Evolutionary conservation across 2,888 invertebrate species (phyloP), one percentile per base, ranked within the genome.

Genomic region (Stratiomys singularior): DNA sequence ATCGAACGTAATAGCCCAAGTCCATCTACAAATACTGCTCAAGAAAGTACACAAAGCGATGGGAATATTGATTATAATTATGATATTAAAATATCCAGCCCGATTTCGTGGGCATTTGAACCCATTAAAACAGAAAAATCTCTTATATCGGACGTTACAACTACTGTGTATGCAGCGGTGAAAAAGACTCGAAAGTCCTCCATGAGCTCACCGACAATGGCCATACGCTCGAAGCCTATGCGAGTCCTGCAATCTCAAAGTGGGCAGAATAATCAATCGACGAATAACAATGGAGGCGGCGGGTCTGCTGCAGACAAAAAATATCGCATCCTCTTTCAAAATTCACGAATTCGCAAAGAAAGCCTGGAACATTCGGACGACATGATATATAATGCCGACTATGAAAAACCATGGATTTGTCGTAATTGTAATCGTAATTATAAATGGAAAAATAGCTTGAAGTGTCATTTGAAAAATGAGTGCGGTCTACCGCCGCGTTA

Each of bases 381-480:
- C 60, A 87, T 87, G 86, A 86, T 87, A 79, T 87, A 87, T 79
- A 87, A 86, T 82, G 85, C 86, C 15, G 85, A 86, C 76, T 86
- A 86, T 72, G 87, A 87, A 81, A 87, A 87, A 80, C 87, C 87
- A 7, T 87, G 87, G 87, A 89, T 90, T 82, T 91, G 93, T 84
- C 89, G 90, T 80, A 90, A 90, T 81, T 94, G 94, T 85, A 90
- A 91, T 83, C 90, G 93, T 85, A 91, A 91, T 82, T 94, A 94
- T 86, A 91, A 92, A 81, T 92, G 92, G 87, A 92, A 92, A 86
- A 92, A 92, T 82, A 92, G 93, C 27, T 90, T 94, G 82, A 89
- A 91, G 83, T 90, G 93, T 82, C 94, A 94, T 84, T 87, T 92
- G 74, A 92, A 91, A 58, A 90, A 90, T 81, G 92, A 92, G 83